These are phyloP conservation scores for Heliconius charithonia DNA, from an alignment of 2,888 invertebrate genomes.

Conservation along the genomic window DNA sequence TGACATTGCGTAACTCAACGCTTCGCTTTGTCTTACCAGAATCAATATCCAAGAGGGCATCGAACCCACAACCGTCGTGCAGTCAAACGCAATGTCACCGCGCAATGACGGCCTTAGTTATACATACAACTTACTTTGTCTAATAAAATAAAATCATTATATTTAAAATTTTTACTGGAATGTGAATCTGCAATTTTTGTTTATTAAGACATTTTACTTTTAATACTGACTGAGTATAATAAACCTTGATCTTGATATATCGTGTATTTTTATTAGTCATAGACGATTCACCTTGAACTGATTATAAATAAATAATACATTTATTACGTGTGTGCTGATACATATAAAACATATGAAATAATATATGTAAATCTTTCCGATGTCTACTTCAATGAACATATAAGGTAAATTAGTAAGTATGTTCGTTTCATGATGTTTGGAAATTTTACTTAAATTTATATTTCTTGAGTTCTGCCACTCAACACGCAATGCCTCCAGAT, in stretches of 20 bases:
- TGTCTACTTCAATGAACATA: neutral
- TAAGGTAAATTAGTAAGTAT: neutral
- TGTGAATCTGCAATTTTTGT: neutral
- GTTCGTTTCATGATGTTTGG: neutral
- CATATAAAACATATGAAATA: neutral
- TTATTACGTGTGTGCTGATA: neutral
- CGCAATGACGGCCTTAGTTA: too few relatives aligned
- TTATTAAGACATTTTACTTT: neutral
- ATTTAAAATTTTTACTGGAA: neutral
- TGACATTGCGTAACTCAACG: neutral
- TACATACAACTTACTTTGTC: too few relatives aligned
- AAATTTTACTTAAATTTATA: too few relatives aligned
- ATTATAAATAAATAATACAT: neutral
- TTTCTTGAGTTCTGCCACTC: too few relatives aligned
- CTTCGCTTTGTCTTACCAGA: neutral
- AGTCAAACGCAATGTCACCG: neutral
- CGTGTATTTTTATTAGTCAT: neutral
- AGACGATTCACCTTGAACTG: constrained; percentile 1
- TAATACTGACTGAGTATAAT: neutral
- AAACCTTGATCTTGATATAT: constrained; percentile 5
- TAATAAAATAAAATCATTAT: neutral
- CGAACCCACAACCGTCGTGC: too few relatives aligned
- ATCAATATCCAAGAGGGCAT: too few relatives aligned
- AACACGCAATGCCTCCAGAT: too few relatives aligned
- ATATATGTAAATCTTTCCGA: neutral